phyloP scores from a whole-genome alignment of 2,113 vertebrate genomes.

The Equus quagga region DNA sequence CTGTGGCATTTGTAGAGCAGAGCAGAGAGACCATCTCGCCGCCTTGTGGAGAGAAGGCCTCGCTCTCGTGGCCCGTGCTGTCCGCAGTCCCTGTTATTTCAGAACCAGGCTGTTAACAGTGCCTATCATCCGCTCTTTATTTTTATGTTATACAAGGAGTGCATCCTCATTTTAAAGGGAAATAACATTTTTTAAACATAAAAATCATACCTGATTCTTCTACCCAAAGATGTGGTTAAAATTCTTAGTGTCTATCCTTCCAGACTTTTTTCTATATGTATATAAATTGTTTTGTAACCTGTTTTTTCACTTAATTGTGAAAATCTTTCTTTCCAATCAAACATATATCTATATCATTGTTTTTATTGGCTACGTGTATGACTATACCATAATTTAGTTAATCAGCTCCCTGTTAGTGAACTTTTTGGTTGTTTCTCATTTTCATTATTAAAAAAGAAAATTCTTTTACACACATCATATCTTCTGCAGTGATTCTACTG shows the following conservation, averaged over 20 bases:
- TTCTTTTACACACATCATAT: neutral
- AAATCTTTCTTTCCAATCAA: neutral
- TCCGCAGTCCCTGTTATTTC: neutral
- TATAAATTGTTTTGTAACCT: neutral
- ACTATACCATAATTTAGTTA: neutral
- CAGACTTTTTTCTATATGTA: neutral
- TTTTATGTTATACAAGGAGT: neutral
- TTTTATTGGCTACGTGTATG: neutral
- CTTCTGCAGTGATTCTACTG: neutral
- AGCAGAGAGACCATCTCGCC: neutral
- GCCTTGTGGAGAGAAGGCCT: neutral
- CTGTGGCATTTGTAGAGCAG: neutral
- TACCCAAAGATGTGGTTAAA: neutral
- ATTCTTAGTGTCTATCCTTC: neutral
- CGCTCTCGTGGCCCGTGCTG: neutral
- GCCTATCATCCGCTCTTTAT: neutral
- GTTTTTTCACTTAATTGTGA: neutral
- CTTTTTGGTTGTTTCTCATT: slow-evolving; percentile 22
- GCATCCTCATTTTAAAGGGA: neutral
- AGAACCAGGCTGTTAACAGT: neutral
- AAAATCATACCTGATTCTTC: slow-evolving; percentile 24
- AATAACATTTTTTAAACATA: neutral
- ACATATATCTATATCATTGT: neutral
- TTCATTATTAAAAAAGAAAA: neutral
- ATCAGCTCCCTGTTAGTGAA: neutral